These are phyloP conservation scores for Tapirus terrestris DNA, from an alignment of 2,113 vertebrate genomes.

Conservation along the genomic window DNA sequence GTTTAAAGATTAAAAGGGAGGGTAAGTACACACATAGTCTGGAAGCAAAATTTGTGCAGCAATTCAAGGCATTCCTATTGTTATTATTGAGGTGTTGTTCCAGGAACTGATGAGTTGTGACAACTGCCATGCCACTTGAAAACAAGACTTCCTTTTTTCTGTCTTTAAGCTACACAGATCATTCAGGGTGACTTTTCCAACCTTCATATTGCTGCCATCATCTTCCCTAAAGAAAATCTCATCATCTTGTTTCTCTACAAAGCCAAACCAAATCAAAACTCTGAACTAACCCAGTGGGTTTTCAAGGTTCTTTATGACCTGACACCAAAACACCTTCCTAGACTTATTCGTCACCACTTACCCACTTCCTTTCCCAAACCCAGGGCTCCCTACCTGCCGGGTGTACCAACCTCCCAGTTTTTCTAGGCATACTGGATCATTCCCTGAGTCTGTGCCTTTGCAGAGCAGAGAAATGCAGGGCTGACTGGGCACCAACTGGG, in stretches of 20 bases:
- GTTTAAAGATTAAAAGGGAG: not conserved
- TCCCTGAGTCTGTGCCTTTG: not conserved
- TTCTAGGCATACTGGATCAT: accelerated
- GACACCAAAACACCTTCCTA: not conserved
- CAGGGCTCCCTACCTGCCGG: not conserved
- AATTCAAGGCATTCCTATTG: not conserved
- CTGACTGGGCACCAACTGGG: accelerated
- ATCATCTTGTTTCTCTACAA: not conserved
- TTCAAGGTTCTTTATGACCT: not conserved
- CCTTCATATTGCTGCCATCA: not conserved
- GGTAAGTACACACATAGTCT: not conserved
- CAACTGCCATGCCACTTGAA: not conserved
- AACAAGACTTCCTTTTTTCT: not conserved
- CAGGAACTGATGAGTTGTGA: not conserved
- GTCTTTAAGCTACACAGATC: not conserved
- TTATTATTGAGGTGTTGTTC: not conserved
- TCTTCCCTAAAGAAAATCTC: not conserved
- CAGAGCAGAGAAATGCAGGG: not conserved
- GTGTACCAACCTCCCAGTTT: not conserved
- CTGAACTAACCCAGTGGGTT: not conserved
- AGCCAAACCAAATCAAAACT: not conserved
- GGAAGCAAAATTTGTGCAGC: not conserved
- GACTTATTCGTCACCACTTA: not conserved
- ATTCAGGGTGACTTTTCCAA: not conserved
- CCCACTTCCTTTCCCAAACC: accelerated